These are phyloP conservation scores for human DNA, from an alignment of 2,113 vertebrate species.

Conservation along the genomic window GRCh38 chr1:26850501-26851000, in stretches of 20 bases:
- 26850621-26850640: background rate
- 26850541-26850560: slow-evolving; percentile 84
- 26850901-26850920: background rate
- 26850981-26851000: background rate
- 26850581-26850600: slow-evolving; percentile 93
- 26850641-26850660: background rate
- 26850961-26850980: background rate
- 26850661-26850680: background rate
- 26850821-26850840: background rate
- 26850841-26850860: background rate
- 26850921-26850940: background rate
- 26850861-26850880: background rate
- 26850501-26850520: background rate
- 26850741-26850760: background rate
- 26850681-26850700: background rate
- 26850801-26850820: background rate
- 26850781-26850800: no score
- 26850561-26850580: slow-evolving; percentile 89
- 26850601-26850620: slow-evolving; percentile 95
- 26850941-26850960: background rate
- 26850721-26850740: background rate
- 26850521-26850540: background rate
- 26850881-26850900: background rate
- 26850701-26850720: background rate
- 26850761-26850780: background rate